These are phyloP conservation scores for Falco berigora DNA, from an alignment of 2,797 vertebrate genomes.

Conservation along the genomic window DNA sequence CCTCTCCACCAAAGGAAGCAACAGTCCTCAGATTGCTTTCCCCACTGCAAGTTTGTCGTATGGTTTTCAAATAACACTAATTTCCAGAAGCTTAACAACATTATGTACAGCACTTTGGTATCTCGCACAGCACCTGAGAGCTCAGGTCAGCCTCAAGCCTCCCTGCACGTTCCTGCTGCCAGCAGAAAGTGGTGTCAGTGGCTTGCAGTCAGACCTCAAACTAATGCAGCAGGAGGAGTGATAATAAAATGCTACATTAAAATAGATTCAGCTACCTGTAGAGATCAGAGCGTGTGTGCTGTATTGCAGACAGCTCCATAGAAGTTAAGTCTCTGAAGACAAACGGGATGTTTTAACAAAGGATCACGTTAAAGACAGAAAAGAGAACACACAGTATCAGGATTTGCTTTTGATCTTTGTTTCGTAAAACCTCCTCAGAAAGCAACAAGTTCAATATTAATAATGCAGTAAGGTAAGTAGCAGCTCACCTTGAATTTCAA, in stretches of 20 bases:
- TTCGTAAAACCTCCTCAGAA: background rate
- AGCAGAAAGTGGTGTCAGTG: background rate
- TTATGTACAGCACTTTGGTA: background rate
- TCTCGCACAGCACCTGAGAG: background rate
- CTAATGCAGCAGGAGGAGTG: background rate
- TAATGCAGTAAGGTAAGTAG: background rate
- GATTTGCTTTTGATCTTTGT: background rate
- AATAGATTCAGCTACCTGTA: background rate
- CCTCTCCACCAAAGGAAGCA: background rate
- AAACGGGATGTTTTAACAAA: background rate
- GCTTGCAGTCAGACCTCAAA: background rate
- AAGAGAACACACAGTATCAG: background rate
- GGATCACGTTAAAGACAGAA: background rate
- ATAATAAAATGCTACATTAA: background rate
- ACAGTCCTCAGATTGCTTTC: background rate
- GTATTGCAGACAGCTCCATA: background rate
- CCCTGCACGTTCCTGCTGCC: background rate
- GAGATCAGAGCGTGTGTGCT: background rate
- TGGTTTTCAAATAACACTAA: background rate
- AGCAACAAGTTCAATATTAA: background rate
- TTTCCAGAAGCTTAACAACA: background rate
- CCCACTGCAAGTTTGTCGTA: background rate
- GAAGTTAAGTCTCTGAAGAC: background rate
- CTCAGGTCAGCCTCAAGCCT: background rate
- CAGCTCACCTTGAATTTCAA: background rate